These are phyloP conservation scores for Poecilia wingei DNA, from an alignment of 2,797 vertebrate genomes.

Conservation along the genomic window DNA sequence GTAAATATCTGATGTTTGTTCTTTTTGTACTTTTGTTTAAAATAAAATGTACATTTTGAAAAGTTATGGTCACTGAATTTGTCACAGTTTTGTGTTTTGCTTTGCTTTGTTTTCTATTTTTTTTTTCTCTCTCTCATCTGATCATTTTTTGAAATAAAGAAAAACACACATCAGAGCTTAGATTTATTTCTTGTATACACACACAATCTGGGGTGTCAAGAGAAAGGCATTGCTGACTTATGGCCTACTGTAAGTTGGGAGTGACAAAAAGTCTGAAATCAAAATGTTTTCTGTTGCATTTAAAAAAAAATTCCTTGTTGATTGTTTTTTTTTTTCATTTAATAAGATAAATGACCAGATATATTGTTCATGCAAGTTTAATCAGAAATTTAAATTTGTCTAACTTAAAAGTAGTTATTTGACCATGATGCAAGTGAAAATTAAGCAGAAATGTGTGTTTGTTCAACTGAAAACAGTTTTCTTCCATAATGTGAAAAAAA, in stretches of 20 bases:
- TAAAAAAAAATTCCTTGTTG: neutral
- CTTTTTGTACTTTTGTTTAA: conserved; percentile 85
- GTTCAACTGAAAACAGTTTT: no score
- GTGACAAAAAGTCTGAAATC: neutral
- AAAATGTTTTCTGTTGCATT: neutral
- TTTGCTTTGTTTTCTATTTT: neutral
- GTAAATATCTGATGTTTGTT: conserved; percentile 83
- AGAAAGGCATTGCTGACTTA: neutral
- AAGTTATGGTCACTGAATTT: conserved; percentile 48
- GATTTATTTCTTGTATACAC: neutral
- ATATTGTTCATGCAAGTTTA: no score
- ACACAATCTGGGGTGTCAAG: neutral
- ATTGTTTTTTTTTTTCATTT: neutral
- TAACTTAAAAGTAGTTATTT: no score
- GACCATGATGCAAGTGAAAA: no score
- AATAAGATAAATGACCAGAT: no score
- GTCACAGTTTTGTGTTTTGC: conserved; percentile 11
- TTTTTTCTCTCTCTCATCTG: conserved; percentile 1
- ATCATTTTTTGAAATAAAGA: conserved; percentile 40
- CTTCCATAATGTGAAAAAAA: no score
- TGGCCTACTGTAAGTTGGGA: neutral
- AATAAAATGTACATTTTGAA: conserved; percentile 86
- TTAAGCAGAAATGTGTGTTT: no score
- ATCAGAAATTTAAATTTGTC: no score
- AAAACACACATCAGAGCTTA: neutral